These are phyloP conservation scores for Amphimedon queenslandica DNA, from an alignment of 37 sponge, comb jelly and placozoan genomes.

Conservation along the genomic window DNA sequence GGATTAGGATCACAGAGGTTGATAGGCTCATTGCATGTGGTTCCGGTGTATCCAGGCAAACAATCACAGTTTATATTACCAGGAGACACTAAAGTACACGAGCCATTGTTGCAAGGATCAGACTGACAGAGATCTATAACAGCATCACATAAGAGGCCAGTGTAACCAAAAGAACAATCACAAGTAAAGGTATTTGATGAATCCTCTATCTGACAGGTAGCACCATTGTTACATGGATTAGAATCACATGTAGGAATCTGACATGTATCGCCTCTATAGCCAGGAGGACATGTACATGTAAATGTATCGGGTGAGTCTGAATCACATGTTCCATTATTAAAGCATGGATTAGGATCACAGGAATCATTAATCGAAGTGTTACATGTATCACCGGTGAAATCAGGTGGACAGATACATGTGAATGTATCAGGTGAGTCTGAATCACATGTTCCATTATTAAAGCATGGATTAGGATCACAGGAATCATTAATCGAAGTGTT, in stretches of 20 bases:
- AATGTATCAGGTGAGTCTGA: slow-evolving; percentile 21
- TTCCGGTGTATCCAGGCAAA: neutral
- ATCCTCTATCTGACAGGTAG: neutral
- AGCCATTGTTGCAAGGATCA: neutral
- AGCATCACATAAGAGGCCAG: neutral
- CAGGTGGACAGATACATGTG: slow-evolving; percentile 22
- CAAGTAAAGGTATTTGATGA: neutral
- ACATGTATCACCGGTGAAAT: slow-evolving; percentile 21
- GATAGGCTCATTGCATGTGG: neutral
- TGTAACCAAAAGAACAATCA: neutral
- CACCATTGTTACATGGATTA: neutral
- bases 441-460: slow-evolving; percentile 36
- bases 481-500: slow-evolving; percentile 20
- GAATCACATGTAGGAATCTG: neutral
- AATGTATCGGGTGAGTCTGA: slow-evolving; percentile 1
- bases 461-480: slow-evolving; percentile 37
- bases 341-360: slow-evolving; percentile 52
- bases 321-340: slow-evolving; percentile 16
- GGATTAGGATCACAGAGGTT: neutral
- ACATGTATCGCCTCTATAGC: slow-evolving; percentile 19
- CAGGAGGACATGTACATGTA: slow-evolving; percentile 17
- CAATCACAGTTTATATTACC: slow-evolving; percentile 1
- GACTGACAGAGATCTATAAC: neutral
- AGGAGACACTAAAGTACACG: neutral
- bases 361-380: slow-evolving; percentile 30